A percentile compares a stretch with the other conserved stretches of the same genome.
These are phyloP conservation scores for Lacerta bilineata DNA, from an alignment of 2,797 vertebrate species.

Conservation along the genomic window DNA sequence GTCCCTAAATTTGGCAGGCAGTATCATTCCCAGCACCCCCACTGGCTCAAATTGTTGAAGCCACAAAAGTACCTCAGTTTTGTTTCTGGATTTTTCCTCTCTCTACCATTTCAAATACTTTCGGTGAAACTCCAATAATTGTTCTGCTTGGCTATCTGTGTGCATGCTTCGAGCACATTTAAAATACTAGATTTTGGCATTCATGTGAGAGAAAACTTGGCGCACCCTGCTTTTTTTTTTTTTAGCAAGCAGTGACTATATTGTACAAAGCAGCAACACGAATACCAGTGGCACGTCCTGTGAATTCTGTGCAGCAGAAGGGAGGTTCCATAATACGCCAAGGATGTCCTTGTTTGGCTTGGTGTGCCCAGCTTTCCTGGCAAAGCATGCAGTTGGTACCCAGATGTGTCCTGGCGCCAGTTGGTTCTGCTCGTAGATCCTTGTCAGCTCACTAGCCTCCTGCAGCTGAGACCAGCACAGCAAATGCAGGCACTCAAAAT, in stretches of 20 bases:
- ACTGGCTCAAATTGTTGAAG: background rate
- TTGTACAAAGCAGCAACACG: background rate
- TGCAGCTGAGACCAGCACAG: background rate
- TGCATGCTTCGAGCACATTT: background rate
- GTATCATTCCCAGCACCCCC: background rate
- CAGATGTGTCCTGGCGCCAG: background rate
- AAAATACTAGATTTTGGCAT: background rate
- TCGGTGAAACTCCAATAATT: background rate
- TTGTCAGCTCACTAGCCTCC: background rate
- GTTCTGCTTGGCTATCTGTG: background rate
- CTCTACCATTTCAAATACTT: background rate
- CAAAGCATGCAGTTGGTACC: slow-evolving; percentile 20
- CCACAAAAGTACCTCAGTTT: background rate
- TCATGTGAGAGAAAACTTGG: background rate
- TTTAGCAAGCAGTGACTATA: background rate
- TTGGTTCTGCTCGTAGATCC: rapidly evolving
- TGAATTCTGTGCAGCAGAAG: background rate
- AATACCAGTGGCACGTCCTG: background rate
- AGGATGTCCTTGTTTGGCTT: rapidly evolving
- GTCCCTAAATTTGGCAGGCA: background rate
- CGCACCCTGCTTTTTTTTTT: background rate
- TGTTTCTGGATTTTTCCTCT: background rate
- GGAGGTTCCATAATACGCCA: slow-evolving; percentile 5
- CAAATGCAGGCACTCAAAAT: rapidly evolving
- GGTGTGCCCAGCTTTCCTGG: background rate